A percentile compares a stretch with the other conserved stretches of the same genome.
These are phyloP conservation scores for Diloba caeruleocephala DNA, from an alignment of 2,888 invertebrate species.

Conservation along the genomic window DNA sequence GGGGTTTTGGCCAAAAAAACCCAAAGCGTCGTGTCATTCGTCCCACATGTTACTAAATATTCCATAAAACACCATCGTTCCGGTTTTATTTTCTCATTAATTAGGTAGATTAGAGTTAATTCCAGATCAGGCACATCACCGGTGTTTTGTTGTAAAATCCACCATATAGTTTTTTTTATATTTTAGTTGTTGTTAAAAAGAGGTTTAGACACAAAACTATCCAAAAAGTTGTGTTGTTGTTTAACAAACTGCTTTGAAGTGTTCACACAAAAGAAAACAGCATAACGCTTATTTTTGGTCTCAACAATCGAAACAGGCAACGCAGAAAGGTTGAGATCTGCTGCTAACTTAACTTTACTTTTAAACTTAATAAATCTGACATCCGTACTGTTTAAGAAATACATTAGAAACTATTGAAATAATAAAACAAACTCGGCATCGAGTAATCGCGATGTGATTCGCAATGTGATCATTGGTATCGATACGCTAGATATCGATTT, in stretches of 20 bases:
- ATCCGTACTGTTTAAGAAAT: background rate
- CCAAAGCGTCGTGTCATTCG: conserved; percentile 12
- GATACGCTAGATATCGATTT: conserved; percentile 64
- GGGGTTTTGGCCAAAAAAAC: conserved; percentile 30
- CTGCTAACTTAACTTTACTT: too few species aligned
- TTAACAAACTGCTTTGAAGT: too few species aligned
- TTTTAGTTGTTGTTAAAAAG: too few species aligned
- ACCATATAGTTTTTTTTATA: too few species aligned
- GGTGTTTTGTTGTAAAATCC: background rate
- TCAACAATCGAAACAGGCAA: too few species aligned
- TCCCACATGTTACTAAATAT: conserved; percentile 16
- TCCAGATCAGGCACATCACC: background rate
- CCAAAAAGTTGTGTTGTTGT: too few species aligned
- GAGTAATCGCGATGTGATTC: conserved; percentile 57
- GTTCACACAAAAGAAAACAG: too few species aligned
- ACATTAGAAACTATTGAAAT: conserved; percentile 9
- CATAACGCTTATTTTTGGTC: too few species aligned
- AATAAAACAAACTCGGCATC: conserved; percentile 19
- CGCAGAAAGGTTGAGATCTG: too few species aligned
- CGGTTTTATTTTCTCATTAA: conserved; percentile 8
- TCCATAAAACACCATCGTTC: conserved; percentile 4
- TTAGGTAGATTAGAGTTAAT: background rate
- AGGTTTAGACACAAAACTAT: too few species aligned
- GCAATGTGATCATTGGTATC: conserved; percentile 58
- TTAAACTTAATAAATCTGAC: too few species aligned